Evolutionary conservation across 1,140 invertebrate genomes (phyloP).

Genomic region (Druon quercuslanigerum): DNA sequence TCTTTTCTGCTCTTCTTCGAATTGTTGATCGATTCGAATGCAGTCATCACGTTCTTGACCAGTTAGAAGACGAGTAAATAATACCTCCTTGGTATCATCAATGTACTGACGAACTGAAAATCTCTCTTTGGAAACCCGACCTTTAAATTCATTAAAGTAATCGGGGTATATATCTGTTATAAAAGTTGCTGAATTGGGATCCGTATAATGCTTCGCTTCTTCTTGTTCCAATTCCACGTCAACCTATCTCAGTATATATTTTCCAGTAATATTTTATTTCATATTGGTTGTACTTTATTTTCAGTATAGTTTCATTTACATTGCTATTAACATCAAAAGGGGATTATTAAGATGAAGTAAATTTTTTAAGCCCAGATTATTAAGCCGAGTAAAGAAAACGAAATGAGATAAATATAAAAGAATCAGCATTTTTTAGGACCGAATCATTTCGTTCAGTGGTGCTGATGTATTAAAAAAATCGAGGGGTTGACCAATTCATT

Average conservation of each 20-base stretch:
- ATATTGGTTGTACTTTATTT: constrained; percentile 51
- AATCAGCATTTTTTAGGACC: too few relatives aligned
- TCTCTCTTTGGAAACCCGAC: constrained; percentile 75
- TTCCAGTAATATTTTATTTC: constrained; percentile 31
- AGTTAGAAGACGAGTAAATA: constrained; percentile 76
- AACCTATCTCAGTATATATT: constrained; percentile 44
- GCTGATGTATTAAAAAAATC: too few relatives aligned
- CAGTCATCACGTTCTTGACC: constrained; percentile 79
- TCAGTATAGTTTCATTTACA: constrained; percentile 33
- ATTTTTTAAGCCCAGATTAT: too few relatives aligned
- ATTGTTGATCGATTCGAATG: constrained; percentile 78
- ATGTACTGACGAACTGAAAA: constrained; percentile 77
- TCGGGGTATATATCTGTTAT: constrained; percentile 78
- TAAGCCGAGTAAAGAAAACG: too few relatives aligned
- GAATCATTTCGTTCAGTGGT: too few relatives aligned
- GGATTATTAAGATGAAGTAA: too few relatives aligned
- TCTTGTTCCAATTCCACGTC: constrained; percentile 49
- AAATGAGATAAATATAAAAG: too few relatives aligned
- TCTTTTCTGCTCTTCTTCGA: constrained; percentile 76
- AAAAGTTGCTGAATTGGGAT: constrained; percentile 46
- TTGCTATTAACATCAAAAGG: too few relatives aligned
- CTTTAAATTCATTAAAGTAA: constrained; percentile 78
- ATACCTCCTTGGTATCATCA: constrained; percentile 75
- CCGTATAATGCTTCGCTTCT: constrained; percentile 50
- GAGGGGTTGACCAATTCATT: too few relatives aligned